Evolutionary conservation across 2,888 invertebrate species (phyloP).

Genomic region (Pachycephus smyrnensis): DNA sequence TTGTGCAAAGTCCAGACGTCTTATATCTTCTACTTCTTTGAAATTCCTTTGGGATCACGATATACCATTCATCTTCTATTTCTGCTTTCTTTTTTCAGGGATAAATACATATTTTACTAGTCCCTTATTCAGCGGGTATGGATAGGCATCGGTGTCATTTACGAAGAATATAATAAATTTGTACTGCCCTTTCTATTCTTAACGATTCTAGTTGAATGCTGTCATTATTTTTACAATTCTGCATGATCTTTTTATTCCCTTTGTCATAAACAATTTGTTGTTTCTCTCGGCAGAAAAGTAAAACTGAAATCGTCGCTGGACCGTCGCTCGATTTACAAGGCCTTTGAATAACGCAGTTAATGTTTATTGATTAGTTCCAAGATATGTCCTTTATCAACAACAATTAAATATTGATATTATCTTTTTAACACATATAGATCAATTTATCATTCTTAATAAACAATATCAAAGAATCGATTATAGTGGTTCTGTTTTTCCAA

Average conservation of each 20-base stretch:
- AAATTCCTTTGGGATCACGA: neutral
- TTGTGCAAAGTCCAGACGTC: neutral
- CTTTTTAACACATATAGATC: neutral
- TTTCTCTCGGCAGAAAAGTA: neutral
- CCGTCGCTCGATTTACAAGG: neutral
- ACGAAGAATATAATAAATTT: neutral
- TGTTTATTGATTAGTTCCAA: neutral
- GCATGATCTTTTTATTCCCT: neutral
- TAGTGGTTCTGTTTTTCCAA: neutral
- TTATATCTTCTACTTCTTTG: slow-evolving; percentile 18
- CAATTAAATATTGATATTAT: neutral
- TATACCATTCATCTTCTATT: neutral
- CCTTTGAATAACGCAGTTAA: neutral
- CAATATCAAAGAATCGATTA: neutral
- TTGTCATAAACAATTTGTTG: neutral
- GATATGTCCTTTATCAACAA: too few species aligned
- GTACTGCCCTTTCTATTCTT: neutral
- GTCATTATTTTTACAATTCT: neutral
- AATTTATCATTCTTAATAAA: too few species aligned
- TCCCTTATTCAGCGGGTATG: neutral
- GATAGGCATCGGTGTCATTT: neutral
- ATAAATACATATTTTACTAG: neutral
- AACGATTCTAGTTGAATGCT: neutral
- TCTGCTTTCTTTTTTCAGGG: neutral
- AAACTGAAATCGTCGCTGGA: neutral